Evolutionary conservation across 2,888 invertebrate genomes (phyloP).

Genomic region (Sesia bembeciformis): DNA sequence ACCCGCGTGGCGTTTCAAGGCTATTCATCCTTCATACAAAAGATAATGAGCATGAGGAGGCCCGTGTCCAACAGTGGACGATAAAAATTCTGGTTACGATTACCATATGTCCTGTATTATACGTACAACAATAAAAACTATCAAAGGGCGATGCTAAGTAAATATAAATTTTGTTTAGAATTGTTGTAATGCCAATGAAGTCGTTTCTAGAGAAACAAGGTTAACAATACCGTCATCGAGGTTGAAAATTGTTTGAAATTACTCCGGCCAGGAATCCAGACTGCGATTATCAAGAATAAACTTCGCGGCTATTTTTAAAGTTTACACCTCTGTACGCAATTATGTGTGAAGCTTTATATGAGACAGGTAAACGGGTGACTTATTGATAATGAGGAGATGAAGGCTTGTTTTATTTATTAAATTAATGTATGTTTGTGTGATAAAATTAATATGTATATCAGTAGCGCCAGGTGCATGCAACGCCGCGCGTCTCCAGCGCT

Average conservation of each 20-base stretch:
- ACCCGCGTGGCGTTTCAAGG: too few species aligned
- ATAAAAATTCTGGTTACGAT: too few species aligned
- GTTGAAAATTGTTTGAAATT: conserved; percentile 28
- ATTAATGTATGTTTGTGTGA: neutral
- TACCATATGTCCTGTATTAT: too few species aligned
- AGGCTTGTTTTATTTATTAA: neutral
- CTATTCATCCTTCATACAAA: too few species aligned
- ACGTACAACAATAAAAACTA: too few species aligned
- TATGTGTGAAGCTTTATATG: too few species aligned
- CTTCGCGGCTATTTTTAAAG: conserved; percentile 23
- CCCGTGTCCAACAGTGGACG: too few species aligned
- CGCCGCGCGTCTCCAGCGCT: neutral
- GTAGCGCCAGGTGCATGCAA: neutral
- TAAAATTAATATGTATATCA: neutral
- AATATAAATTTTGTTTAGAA: conserved; percentile 31
- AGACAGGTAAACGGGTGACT: too few species aligned
- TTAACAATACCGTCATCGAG: conserved; percentile 67
- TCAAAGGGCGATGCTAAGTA: conserved; percentile 3
- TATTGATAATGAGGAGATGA: too few species aligned
- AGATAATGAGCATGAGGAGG: too few species aligned
- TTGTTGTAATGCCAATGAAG: conserved; percentile 35
- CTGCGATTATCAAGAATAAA: conserved; percentile 35
- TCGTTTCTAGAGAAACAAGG: conserved; percentile 54
- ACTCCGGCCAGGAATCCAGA: conserved; percentile 42
- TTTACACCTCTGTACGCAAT: neutral